Evolutionary conservation across 2,888 invertebrate species (phyloP), one percentile per base, ranked within the genome.

Genomic region (Drosophila setosimentum): DNA sequence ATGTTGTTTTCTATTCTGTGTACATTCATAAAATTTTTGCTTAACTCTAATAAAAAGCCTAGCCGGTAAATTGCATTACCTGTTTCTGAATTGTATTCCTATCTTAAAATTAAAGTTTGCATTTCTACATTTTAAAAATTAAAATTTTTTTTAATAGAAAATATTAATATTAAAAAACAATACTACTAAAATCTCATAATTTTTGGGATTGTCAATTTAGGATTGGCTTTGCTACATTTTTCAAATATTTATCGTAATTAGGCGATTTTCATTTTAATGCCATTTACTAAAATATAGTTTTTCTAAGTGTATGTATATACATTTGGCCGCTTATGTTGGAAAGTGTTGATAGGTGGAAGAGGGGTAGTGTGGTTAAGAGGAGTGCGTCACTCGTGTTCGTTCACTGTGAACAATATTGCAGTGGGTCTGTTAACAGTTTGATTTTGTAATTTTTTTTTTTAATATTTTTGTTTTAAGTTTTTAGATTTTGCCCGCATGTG

Each of bases 361-460:
- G 24, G 3, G 45, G 21, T 21, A 11, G 5, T 21, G 21, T 45
- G 24, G 24, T 21, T 24, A 21, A 21, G 8, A 4, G 24, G 16
- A 24, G 21, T 24, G 2, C 24, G 16, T 45, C 16, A 24, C 16
- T 45, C 24, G 45, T 45, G 45, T 24, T 24, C 45, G 24, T 45
- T 45, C 68, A 42, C 55, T 51, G 27, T 75, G 48, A 62, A 53
- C 73, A 48, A 40, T 75, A 45, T 45, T 55, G 76, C 64, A 70
- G 50, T 66, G 63, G 48, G 75, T 72, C 85, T 84, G 82, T 84
- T 76, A 70, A 82, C 84, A 87, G 82, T 77, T 71, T 59, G 24
- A 53, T 68, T 64, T 40, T 58, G 48, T 65, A 65, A 67, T 64
- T 61, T 69, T 16, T 6, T 21, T 21, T 7, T 6, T 13, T 21